Evolutionary conservation across 2,797 vertebrate genomes (phyloP).

Genomic region (Bryconaethiops microstoma): DNA sequence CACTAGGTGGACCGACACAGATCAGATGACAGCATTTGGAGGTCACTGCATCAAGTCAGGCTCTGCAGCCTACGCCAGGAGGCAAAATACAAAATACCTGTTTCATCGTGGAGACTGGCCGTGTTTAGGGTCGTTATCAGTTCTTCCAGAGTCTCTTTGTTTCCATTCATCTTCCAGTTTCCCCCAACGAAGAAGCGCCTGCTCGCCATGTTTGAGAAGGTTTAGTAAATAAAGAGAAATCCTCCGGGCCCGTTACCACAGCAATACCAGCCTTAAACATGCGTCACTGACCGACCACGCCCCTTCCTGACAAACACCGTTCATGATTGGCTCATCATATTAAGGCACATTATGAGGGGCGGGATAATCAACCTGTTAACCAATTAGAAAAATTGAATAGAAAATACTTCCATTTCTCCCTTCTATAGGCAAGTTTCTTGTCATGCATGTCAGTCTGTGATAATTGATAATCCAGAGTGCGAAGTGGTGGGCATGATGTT

Average conservation of each 20-base stretch:
- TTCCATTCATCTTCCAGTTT: constrained; percentile 94
- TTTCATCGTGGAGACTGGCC: constrained; percentile 80
- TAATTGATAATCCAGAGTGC: too few species aligned
- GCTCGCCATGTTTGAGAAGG: constrained; percentile 73
- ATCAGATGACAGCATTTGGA: not conserved
- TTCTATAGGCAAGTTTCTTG: too few species aligned
- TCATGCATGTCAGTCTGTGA: too few species aligned
- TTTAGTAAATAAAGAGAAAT: not conserved
- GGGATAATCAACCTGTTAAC: not conserved
- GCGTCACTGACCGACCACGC: not conserved
- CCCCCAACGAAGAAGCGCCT: constrained; percentile 91
- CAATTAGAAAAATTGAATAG: not conserved
- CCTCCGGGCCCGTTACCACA: constrained; percentile 10
- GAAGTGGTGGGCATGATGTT: too few species aligned
- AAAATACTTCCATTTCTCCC: too few species aligned
- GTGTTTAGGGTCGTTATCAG: constrained; percentile 83
- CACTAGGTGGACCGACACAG: too few species aligned
- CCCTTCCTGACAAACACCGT: not conserved
- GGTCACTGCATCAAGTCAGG: not conserved
- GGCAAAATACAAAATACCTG: constrained; percentile 73
- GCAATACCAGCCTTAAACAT: not conserved
- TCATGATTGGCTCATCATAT: not conserved
- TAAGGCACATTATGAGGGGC: not conserved
- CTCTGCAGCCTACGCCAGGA: not conserved
- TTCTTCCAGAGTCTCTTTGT: constrained; percentile 81